Percentiles rank a stretch among this genome's conserved stretches.
phyloP scores from a whole-genome alignment of 2,113 vertebrate genomes.

The Periophthalmus modestus region DNA sequence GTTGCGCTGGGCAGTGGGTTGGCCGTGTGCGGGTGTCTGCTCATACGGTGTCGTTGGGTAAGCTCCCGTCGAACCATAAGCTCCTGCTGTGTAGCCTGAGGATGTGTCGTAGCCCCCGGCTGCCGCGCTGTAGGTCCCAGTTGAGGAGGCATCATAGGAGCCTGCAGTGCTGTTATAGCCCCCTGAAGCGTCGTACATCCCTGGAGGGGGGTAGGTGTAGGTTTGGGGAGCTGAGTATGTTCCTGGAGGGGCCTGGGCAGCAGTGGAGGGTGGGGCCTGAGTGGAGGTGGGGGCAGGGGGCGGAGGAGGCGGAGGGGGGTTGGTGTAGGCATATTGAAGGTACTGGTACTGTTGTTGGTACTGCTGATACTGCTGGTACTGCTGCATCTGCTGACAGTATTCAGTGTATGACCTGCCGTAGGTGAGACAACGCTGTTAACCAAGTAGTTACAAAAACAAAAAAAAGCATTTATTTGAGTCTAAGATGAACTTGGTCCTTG shows the following conservation, averaged over 20 bases:
- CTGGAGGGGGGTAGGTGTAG: conserved; percentile 55
- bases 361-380: conserved; percentile 80
- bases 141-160: conserved; percentile 52
- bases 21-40: conserved; percentile 81
- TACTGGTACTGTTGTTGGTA: conserved; percentile 81
- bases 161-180: conserved; percentile 48
- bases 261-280: conserved; percentile 50
- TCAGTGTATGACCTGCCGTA: conserved; percentile 76
- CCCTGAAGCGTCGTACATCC: conserved; percentile 53
- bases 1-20: conserved; percentile 76
- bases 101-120: conserved; percentile 59
- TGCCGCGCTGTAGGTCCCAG: conserved; percentile 52
- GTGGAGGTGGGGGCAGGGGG: conserved; percentile 60
- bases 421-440: background rate
- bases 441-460: background rate
- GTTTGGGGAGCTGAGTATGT: conserved; percentile 64
- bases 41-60: conserved; percentile 81
- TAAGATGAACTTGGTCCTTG: background rate
- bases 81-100: conserved; percentile 63
- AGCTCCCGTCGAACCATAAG: conserved; percentile 71
- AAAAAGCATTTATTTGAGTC: background rate
- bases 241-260: conserved; percentile 63
- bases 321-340: conserved; percentile 77
- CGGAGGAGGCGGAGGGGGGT: conserved; percentile 68
- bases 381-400: conserved; percentile 81